Percentiles rank a stretch among this genome's conserved stretches.
Conservation (phyloP, 2,113 vertebrate genomes). For the Gyps fulvus region DNA sequence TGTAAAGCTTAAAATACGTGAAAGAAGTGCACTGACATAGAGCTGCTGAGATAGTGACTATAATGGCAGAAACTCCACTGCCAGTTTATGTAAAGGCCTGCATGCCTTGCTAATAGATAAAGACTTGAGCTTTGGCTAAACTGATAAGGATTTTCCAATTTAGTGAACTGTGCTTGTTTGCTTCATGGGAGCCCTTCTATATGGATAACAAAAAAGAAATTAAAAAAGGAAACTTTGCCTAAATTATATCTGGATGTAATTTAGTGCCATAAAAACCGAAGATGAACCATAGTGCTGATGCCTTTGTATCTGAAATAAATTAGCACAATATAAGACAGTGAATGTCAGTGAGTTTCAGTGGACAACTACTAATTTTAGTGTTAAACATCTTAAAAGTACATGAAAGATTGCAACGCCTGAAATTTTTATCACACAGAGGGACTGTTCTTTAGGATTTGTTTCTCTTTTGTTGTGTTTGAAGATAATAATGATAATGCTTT, state of each 20-base stretch:
- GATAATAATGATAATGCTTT: not conserved
- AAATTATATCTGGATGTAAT: constrained; percentile 35
- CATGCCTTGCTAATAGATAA: not conserved
- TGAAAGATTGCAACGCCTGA: not conserved
- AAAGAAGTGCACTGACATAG: not conserved
- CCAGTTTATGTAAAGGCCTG: not conserved
- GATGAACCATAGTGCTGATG: not conserved
- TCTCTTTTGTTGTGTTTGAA: not conserved
- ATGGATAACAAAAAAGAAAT: constrained; percentile 37
- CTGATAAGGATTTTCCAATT: constrained; percentile 60
- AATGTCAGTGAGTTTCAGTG: not conserved
- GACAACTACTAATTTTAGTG: not conserved
- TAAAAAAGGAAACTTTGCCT: not conserved
- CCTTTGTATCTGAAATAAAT: not conserved
- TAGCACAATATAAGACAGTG: not conserved
- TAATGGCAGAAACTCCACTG: not conserved
- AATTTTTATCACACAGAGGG: not conserved
- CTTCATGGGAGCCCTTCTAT: not conserved
- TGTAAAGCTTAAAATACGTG: not conserved
- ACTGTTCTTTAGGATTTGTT: not conserved
- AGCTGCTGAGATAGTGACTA: not conserved
- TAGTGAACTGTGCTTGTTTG: constrained; percentile 12
- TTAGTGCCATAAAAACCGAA: not conserved
- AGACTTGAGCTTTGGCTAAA: constrained; percentile 48
- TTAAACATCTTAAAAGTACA: not conserved